These are phyloP conservation scores for Yponomeuta evonymella DNA, from an alignment of 2,888 invertebrate species.

Conservation along the genomic window DNA sequence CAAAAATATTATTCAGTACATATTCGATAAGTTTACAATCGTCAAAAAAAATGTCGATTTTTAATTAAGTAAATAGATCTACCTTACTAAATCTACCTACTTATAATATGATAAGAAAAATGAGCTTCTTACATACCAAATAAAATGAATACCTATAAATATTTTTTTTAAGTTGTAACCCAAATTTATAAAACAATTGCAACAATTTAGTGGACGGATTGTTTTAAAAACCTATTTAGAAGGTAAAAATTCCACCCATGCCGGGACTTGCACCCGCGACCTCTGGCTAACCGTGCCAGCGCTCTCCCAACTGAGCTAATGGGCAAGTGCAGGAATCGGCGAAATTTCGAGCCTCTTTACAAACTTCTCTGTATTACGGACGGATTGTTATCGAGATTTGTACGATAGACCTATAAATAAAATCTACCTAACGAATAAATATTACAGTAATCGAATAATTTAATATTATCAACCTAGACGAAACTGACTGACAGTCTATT, in stretches of 20 bases:
- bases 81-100: neutral
- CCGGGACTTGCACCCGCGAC: too few species aligned
- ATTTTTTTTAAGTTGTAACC: neutral
- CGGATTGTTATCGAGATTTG: neutral
- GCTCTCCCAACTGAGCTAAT: too few species aligned
- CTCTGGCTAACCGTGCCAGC: too few species aligned
- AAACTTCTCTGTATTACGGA: neutral
- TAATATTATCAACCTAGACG: neutral
- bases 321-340: too few species aligned
- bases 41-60: neutral
- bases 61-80: neutral
- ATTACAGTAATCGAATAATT: neutral
- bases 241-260: too few species aligned
- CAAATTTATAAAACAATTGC: neutral
- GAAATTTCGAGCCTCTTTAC: too few species aligned
- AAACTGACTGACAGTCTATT: constrained; percentile 1
- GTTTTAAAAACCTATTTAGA: too few species aligned
- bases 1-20: too few species aligned
- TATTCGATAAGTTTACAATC: too few species aligned
- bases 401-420: neutral
- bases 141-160: neutral
- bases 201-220: neutral
- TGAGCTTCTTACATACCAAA: neutral
- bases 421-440: neutral
- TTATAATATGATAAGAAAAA: neutral